Base-by-base conservation (phyloP, 2,888 invertebrate genomes). In the Mesochorus sp. region DNA sequence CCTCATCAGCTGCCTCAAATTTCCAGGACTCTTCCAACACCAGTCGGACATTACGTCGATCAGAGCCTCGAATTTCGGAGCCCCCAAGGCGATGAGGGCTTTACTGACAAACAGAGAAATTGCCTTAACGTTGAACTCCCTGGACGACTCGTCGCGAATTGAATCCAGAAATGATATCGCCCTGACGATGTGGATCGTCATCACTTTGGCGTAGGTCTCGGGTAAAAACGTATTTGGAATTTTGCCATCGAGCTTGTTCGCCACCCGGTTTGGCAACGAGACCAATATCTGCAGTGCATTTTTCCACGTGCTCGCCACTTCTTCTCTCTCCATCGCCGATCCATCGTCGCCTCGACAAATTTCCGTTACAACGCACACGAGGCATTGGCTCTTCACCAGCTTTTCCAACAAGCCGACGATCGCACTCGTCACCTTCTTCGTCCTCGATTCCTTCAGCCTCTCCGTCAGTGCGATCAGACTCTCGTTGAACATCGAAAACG, bases 181-280 rank as follows among this genome's bases (percentile, higher is more conserved):
- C 83, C 94, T 92, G 0, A 94, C 83, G 2, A 95, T 88, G 82
- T 95, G 94, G 76, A 93, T 93, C 21, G 94, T 89, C 0, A 96
- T 84, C 47, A 93, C 89, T 64, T 92, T 93, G 0, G 93, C 92
- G 87, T 93, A 96, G 19, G 91, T 92, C 12, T 93, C 91, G 0
- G 93, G 91, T 0, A 92, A 90, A 85, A 95, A 96, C 14, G 93
- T 91, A 74, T 92, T 91, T 0, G 94, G 93, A 3, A 94, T 91
- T 28, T 93, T 91, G 0, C 91, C 91, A 77, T 94, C 91, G 26
- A 94, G 83, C 82, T 92, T 92, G 86, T 97, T 97, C 5, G 96
- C 95, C 44, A 96, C 91, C 81, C 95, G 92, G 83, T 92, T 94
- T 0, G 97, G 96, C 61, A 97, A 84, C 1, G 95, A 95, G 4